phyloP scores from a whole-genome alignment of 2,888 invertebrate genomes.

The Agrotis ipsilon region DNA sequence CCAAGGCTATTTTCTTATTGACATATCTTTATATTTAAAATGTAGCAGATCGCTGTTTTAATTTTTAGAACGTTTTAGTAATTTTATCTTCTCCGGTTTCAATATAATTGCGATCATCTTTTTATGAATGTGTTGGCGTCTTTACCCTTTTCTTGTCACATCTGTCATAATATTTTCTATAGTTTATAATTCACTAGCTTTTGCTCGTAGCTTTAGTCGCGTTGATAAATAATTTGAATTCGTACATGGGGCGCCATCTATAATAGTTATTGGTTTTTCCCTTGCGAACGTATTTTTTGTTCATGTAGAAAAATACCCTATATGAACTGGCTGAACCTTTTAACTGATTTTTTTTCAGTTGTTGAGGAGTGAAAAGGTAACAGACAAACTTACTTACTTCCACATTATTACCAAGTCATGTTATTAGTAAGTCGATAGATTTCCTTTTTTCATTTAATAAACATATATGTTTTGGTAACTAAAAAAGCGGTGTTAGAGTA shows the following conservation, averaged over 20 bases:
- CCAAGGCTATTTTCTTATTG: neutral
- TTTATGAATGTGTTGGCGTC: slow-evolving; percentile 11
- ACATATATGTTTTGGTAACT: neutral
- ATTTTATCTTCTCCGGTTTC: slow-evolving; percentile 25
- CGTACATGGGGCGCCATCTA: too few relatives aligned
- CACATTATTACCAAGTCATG: too few relatives aligned
- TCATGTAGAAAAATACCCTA: too few relatives aligned
- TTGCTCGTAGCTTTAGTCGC: too few relatives aligned
- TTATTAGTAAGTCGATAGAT: too few relatives aligned
- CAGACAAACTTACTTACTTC: too few relatives aligned
- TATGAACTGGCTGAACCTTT: too few relatives aligned
- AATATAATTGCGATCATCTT: slow-evolving; percentile 1
- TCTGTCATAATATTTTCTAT: neutral
- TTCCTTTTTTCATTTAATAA: neutral
- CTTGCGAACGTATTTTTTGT: too few relatives aligned
- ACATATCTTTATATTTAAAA: slow-evolving; percentile 1
- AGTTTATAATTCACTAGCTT: neutral
- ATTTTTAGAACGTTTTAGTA: slow-evolving; percentile 11
- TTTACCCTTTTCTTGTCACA: neutral
- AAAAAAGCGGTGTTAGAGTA: neutral
- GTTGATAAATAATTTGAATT: too few relatives aligned
- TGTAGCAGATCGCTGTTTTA: neutral
- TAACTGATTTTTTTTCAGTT: too few relatives aligned
- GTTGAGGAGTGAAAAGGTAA: too few relatives aligned
- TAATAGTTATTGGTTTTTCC: too few relatives aligned